phyloP scores from a whole-genome alignment of 1,140 invertebrate species.

The Dolichoris vasculosae region DNA sequence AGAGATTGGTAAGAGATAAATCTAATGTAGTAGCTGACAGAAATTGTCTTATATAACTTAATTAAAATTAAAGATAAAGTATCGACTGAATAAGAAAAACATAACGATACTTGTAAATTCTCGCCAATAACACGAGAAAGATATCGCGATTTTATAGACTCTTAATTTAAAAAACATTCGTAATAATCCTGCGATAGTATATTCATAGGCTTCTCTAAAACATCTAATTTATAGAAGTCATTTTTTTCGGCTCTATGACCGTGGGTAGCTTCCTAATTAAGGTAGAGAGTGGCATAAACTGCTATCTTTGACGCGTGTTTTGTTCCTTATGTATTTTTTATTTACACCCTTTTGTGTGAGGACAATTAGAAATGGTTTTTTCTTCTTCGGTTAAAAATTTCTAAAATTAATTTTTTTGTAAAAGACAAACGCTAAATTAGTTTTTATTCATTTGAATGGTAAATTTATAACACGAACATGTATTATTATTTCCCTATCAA shows the following conservation, averaged over 20 bases:
- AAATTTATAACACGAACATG: no score
- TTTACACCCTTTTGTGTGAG: no score
- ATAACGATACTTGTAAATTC: not conserved
- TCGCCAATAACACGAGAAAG: not conserved
- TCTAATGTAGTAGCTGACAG: not conserved
- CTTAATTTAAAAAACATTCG: slow-evolving; percentile 36
- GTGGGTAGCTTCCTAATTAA: not conserved
- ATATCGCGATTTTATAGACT: slow-evolving; percentile 35
- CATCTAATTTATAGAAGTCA: not conserved
- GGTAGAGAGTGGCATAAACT: not conserved
- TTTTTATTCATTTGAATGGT: no score
- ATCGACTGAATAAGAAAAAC: not conserved
- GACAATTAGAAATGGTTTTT: not conserved
- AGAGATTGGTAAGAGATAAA: no score
- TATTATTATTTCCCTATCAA: no score
- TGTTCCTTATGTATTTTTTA: not conserved
- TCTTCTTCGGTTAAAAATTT: not conserved
- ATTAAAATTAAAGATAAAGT: not conserved
- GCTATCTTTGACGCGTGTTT: not conserved
- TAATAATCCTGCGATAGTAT: not conserved
- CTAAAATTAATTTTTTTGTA: no score
- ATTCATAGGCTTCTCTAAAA: not conserved
- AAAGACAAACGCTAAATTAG: no score
- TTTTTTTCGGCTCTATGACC: not conserved
- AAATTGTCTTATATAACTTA: not conserved